A percentile compares a stretch with the other conserved stretches of the same genome.
Conservation (phyloP, 30 jellyfish, hydroid and myxozoan species). For the Turritopsis rubra region DNA sequence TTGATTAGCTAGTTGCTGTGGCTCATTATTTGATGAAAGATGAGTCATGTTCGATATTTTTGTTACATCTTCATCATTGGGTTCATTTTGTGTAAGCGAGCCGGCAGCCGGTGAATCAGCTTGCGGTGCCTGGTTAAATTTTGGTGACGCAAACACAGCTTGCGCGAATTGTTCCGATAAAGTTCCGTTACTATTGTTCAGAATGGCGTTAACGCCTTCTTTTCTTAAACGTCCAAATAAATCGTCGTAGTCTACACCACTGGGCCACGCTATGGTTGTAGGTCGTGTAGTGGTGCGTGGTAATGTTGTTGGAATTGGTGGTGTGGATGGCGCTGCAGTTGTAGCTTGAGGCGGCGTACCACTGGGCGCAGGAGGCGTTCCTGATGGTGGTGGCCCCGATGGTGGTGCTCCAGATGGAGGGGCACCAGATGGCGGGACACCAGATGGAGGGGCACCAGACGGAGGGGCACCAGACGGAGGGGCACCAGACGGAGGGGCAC, state of each 20-base stretch:
- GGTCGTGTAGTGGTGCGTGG: constrained; percentile 1
- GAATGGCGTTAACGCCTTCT: background rate
- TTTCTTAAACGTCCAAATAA: background rate
- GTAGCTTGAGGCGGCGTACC: background rate
- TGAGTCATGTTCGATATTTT: constrained; percentile 2
- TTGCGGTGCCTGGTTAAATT: background rate
- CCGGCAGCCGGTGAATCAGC: background rate
- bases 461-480: background rate
- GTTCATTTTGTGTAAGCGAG: background rate
- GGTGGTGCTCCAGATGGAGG: constrained; percentile 17
- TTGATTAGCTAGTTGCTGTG: too few relatives aligned
- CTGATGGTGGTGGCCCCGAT: constrained; percentile 12
- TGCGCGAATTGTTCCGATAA: background rate
- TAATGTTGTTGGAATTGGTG: background rate
- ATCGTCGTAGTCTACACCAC: background rate
- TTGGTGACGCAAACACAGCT: background rate
- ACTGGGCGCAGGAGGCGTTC: constrained; percentile 1
- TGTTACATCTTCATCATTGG: constrained; percentile 7
- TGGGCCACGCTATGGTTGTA: background rate
- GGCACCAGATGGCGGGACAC: background rate
- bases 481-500: background rate
- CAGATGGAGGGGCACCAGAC: background rate
- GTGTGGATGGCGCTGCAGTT: background rate
- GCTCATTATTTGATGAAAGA: background rate
- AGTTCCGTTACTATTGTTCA: background rate